A percentile compares a stretch with the other conserved stretches of the same genome.
These are phyloP conservation scores for Ictalurus furcatus DNA, from an alignment of 2,113 vertebrate species.

Conservation along the genomic window DNA sequence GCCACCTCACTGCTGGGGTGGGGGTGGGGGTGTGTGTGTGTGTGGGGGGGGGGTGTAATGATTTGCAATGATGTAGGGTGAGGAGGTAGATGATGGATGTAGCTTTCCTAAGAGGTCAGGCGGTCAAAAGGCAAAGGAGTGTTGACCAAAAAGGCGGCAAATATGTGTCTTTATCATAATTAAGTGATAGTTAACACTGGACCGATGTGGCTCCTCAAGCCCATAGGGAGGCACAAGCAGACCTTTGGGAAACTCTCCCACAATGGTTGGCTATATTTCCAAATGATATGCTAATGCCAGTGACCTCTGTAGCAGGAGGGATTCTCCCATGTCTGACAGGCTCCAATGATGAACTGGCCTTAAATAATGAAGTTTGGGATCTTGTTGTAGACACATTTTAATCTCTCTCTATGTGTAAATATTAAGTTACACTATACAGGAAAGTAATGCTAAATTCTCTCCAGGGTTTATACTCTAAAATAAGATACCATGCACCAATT, in stretches of 20 bases:
- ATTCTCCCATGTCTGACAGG: slow-evolving; percentile 63
- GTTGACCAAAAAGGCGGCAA: slow-evolving; percentile 57
- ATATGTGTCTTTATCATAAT: slow-evolving; percentile 78
- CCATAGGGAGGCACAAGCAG: slow-evolving; percentile 71
- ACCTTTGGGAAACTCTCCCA: slow-evolving; percentile 70
- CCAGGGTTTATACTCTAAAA: slow-evolving; percentile 3
- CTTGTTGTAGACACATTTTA: background rate
- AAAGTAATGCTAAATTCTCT: background rate
- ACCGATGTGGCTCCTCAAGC: slow-evolving; percentile 59
- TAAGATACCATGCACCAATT: background rate
- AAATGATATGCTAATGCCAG: slow-evolving; percentile 77
- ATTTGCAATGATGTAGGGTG: slow-evolving; percentile 59
- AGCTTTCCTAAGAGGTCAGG: slow-evolving; percentile 54
- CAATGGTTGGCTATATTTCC: slow-evolving; percentile 68
- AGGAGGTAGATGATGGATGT: slow-evolving; percentile 60
- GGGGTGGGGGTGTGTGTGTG: too few species aligned
- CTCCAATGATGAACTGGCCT: slow-evolving; percentile 60
- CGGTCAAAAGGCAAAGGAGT: slow-evolving; percentile 51
- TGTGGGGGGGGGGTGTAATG: slow-evolving; percentile 47
- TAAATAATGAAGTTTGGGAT: slow-evolving; percentile 41
- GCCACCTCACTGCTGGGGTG: slow-evolving; percentile 15
- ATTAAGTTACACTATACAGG: too few species aligned
- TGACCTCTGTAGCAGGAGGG: slow-evolving; percentile 71
- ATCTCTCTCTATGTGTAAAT: background rate
- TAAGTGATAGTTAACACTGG: slow-evolving; percentile 78